Conservation (phyloP, 2,797 vertebrate species). For the Pachyuromys duprasi region DNA sequence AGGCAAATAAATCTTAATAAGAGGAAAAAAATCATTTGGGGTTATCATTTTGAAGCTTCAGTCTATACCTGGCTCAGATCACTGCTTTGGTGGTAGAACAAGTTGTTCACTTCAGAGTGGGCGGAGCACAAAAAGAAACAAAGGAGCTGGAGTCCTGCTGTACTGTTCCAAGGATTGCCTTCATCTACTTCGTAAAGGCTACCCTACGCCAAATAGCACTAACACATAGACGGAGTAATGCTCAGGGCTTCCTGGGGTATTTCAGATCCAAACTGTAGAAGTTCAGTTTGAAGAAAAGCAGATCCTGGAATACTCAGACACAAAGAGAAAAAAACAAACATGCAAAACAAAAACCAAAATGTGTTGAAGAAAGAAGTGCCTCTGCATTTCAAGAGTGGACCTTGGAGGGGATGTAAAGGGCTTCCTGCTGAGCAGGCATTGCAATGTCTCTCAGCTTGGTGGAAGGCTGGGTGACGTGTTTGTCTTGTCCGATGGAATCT, state of each 20-base stretch:
- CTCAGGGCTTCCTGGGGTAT: neutral
- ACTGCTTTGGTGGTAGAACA: neutral
- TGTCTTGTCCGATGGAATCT: constrained; percentile 33
- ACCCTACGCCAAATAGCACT: neutral
- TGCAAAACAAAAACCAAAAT: neutral
- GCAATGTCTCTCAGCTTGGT: neutral
- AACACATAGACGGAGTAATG: neutral
- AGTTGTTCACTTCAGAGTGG: neutral
- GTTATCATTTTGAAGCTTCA: neutral
- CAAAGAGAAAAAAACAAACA: neutral
- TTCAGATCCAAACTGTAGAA: neutral
- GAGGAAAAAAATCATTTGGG: neutral
- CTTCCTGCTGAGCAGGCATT: neutral
- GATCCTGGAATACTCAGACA: neutral
- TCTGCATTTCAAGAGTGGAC: neutral
- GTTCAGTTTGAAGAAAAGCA: neutral
- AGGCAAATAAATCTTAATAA: neutral
- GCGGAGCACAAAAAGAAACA: neutral
- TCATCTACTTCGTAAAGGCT: neutral
- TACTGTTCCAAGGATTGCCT: no score
- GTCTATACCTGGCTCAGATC: neutral
- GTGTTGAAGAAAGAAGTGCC: neutral
- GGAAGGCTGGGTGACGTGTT: neutral
- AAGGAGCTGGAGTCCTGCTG: neutral
- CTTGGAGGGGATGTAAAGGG: neutral